A percentile compares a stretch with the other conserved stretches of the same genome.
phyloP scores from a whole-genome alignment of 2,113 vertebrate species.

The Thalassarche chlororhynchos region DNA sequence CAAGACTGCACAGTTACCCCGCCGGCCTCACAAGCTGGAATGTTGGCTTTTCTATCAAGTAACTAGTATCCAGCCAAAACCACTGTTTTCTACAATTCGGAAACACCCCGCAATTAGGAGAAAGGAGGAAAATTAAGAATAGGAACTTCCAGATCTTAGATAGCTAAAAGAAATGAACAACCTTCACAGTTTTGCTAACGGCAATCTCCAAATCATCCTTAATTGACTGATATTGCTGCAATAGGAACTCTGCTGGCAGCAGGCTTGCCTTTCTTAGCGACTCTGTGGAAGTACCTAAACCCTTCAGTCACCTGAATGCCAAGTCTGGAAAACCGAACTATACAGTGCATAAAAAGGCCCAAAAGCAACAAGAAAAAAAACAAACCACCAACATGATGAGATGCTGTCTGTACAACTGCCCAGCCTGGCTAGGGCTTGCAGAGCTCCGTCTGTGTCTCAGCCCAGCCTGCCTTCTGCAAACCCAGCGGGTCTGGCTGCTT shows the following conservation, averaged over 20 bases:
- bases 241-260: neutral
- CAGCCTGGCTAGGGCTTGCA: neutral
- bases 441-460: neutral
- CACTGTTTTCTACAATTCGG: neutral
- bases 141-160: neutral
- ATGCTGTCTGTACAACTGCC: neutral
- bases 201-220: neutral
- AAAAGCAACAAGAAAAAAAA: neutral
- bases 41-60: neutral
- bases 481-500: accelerated
- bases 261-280: neutral
- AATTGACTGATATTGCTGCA: neutral
- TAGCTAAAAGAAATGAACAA: neutral
- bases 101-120: neutral
- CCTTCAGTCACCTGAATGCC: neutral
- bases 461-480: neutral
- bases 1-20: neutral
- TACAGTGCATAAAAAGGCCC: neutral
- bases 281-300: neutral
- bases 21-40: neutral
- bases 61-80: neutral
- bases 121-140: neutral
- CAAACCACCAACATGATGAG: neutral
- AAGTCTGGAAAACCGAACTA: neutral
- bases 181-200: neutral